These are phyloP conservation scores for Mallotus villosus DNA, from an alignment of 2,797 vertebrate species.

Conservation along the genomic window DNA sequence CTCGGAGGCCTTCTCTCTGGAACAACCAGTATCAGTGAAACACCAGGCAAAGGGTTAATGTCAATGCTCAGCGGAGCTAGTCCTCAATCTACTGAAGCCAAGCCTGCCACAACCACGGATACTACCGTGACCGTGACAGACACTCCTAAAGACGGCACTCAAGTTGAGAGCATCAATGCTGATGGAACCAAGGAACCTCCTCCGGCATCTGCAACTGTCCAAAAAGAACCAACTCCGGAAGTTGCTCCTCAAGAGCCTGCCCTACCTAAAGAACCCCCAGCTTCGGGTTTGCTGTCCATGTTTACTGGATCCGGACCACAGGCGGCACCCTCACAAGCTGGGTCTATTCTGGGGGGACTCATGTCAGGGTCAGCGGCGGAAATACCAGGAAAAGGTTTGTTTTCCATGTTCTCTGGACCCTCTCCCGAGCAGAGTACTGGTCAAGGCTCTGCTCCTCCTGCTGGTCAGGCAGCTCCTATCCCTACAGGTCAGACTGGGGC, in stretches of 20 bases:
- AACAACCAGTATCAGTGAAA: slow-evolving; percentile 27
- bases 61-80: slow-evolving; percentile 10
- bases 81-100: slow-evolving; percentile 23
- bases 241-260: slow-evolving; percentile 25
- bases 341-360: slow-evolving; percentile 49
- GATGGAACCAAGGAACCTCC: slow-evolving; percentile 19
- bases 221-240: slow-evolving; percentile 38
- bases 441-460: slow-evolving; percentile 19
- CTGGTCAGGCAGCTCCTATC: slow-evolving; percentile 27
- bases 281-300: slow-evolving; percentile 40
- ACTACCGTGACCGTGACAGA: slow-evolving; percentile 10
- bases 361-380: slow-evolving; percentile 60
- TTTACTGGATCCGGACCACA: slow-evolving; percentile 42
- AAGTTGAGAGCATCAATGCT: slow-evolving; percentile 29
- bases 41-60: slow-evolving; percentile 29
- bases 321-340: slow-evolving; percentile 31
- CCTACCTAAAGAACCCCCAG: slow-evolving; percentile 36
- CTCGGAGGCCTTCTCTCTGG: slow-evolving; percentile 33
- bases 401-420: slow-evolving; percentile 68
- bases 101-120: slow-evolving; percentile 21
- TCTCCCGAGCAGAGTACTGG: slow-evolving; percentile 38
- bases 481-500: slow-evolving; percentile 5
- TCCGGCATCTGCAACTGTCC: slow-evolving; percentile 23
- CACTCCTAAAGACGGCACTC: slow-evolving; percentile 4
- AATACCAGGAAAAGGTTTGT: slow-evolving; percentile 59